Conservation (phyloP, 2,797 vertebrate species). For the Botia kubotai region DNA sequence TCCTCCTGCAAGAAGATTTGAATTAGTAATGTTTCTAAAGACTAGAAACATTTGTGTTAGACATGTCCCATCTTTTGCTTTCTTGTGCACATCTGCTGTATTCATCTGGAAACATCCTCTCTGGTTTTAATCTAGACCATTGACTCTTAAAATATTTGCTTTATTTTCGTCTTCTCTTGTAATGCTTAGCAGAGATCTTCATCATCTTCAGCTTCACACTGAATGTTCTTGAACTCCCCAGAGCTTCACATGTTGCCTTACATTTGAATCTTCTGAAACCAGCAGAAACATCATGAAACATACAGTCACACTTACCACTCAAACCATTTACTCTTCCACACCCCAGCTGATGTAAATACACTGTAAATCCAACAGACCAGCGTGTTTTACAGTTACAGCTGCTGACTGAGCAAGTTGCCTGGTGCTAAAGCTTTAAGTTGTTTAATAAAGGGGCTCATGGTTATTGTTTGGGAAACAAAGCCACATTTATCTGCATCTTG, state of each 20-base stretch:
- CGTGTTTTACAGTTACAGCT: not conserved
- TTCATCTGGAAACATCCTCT: not conserved
- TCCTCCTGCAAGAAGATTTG: not conserved
- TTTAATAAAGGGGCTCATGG: constrained; percentile 15
- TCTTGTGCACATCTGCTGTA: constrained; percentile 42
- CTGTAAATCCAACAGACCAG: constrained; percentile 38
- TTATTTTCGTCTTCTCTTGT: not conserved
- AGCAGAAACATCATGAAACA: constrained; percentile 50
- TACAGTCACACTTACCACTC: constrained; percentile 15
- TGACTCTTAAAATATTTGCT: constrained; percentile 10
- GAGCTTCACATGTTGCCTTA: constrained; percentile 54
- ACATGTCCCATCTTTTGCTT: constrained; percentile 3
- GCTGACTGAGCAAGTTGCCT: constrained; percentile 3
- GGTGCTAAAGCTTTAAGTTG: constrained; percentile 7
- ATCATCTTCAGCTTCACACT: not conserved
- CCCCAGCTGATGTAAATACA: constrained; percentile 53
- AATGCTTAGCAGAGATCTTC: constrained; percentile 6
- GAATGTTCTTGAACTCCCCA: constrained; percentile 22
- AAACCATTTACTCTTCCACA: constrained; percentile 27
- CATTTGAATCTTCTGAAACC: constrained; percentile 42
- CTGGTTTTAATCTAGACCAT: constrained; percentile 9
- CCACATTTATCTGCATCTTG: constrained; percentile 22
- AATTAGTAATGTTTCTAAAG: constrained; percentile 9
- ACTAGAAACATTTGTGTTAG: not conserved
- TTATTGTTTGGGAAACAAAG: constrained; percentile 40